Evolutionary conservation across 2,797 vertebrate genomes (phyloP).

Genomic region (Apogon hyalosoma): DNA sequence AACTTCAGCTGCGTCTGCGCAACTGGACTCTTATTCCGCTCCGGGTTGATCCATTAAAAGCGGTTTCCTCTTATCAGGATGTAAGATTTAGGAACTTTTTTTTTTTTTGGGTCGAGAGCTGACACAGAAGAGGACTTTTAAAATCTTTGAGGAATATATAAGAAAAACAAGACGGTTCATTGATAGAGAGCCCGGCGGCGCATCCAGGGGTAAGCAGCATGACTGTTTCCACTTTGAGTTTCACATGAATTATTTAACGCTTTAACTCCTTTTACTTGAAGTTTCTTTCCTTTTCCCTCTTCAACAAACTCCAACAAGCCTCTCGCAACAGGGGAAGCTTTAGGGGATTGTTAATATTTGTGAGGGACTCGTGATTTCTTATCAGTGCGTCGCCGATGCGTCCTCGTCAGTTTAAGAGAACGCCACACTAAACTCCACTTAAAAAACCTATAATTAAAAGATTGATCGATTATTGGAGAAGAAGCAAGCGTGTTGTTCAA

Average conservation of each 20-base stretch:
- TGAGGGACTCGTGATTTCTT: slow-evolving; percentile 23
- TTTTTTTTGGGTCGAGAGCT: not conserved
- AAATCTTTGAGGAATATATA: slow-evolving; percentile 23
- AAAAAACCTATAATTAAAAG: not conserved
- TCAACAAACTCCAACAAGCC: not conserved
- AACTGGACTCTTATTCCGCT: not conserved
- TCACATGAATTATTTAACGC: no score
- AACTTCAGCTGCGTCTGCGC: slow-evolving; percentile 40
- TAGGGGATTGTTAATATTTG: slow-evolving; percentile 14
- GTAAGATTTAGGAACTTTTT: slow-evolving; percentile 60
- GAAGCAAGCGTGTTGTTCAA: no score
- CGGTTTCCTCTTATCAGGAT: slow-evolving; percentile 43
- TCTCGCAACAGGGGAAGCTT: not conserved
- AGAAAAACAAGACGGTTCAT: not conserved
- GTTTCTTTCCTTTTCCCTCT: not conserved
- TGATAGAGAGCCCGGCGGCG: not conserved
- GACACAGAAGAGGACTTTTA: slow-evolving; percentile 13
- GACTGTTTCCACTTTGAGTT: not conserved
- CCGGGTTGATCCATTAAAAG: not conserved
- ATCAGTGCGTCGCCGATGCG: not conserved
- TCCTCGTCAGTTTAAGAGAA: not conserved
- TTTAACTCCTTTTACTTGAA: no score
- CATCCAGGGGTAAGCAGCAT: slow-evolving; percentile 31
- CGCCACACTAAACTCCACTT: slow-evolving; percentile 16
- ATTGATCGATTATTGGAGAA: rapidly evolving